phyloP scores from a whole-genome alignment of 2,113 vertebrate genomes.

The Nesoenas mayeri region DNA sequence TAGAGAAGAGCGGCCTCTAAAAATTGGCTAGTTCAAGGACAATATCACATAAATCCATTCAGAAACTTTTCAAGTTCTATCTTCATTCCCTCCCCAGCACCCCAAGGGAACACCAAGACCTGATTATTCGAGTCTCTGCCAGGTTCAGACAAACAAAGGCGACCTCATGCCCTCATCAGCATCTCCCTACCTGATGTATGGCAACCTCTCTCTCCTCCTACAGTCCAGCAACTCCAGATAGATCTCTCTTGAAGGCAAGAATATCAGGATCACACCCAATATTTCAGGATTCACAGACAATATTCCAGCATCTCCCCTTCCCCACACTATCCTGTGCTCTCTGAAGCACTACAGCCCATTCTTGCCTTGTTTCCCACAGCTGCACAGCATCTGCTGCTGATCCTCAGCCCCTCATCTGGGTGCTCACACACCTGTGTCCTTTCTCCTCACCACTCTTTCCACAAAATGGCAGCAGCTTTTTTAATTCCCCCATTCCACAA shows the following conservation, averaged over 20 bases:
- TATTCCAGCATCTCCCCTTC: accelerated
- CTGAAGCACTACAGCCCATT: accelerated
- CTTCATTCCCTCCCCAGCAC: background rate
- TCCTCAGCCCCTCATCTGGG: background rate
- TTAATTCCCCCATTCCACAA: background rate
- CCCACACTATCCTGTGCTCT: accelerated
- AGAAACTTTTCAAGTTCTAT: too few species aligned
- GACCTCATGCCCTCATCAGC: background rate
- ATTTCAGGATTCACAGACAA: too few species aligned
- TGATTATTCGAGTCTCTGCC: background rate
- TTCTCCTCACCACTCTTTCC: background rate
- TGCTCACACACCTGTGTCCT: background rate
- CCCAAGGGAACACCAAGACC: background rate
- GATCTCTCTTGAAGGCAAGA: accelerated
- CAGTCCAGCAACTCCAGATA: background rate
- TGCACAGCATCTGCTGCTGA: background rate
- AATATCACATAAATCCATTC: accelerated
- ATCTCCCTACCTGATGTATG: accelerated
- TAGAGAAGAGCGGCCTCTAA: accelerated
- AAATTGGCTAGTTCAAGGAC: background rate
- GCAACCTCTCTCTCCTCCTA: background rate
- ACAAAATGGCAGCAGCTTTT: background rate
- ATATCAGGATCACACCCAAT: too few species aligned
- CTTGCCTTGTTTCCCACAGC: background rate
- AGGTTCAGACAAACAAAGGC: background rate